A percentile compares a stretch with the other conserved stretches of the same genome.
These are phyloP conservation scores for Danaus melanippus DNA, from an alignment of 1,140 invertebrate species.

Conservation along the genomic window DNA sequence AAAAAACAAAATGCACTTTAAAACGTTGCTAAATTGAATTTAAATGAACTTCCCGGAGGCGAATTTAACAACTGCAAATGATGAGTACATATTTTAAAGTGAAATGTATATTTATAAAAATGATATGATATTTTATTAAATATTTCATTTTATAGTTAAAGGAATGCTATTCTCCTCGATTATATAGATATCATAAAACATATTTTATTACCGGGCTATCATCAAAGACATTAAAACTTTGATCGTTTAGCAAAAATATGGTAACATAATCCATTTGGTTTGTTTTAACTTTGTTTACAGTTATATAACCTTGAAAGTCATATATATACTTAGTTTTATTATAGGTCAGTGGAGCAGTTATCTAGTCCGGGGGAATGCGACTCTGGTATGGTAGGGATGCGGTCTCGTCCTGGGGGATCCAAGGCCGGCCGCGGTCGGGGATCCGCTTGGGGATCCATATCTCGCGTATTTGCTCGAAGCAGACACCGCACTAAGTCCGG, in stretches of 20 bases:
- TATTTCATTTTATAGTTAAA: too few species aligned
- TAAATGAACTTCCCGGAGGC: constrained; percentile 15
- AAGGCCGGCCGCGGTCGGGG: constrained; percentile 73
- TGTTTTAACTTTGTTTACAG: too few species aligned
- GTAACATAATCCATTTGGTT: too few species aligned
- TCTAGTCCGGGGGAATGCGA: constrained; percentile 77
- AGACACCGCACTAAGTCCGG: constrained; percentile 83
- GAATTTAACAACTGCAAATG: constrained; percentile 13
- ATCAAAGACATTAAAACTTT: too few species aligned
- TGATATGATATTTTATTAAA: too few species aligned
- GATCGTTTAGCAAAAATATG: too few species aligned
- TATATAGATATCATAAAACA: too few species aligned
- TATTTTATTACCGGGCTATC: too few species aligned
- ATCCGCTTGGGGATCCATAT: constrained; percentile 85
- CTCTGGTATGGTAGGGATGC: constrained; percentile 50
- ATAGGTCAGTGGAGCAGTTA: constrained; percentile 84
- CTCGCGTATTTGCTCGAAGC: constrained; percentile 87
- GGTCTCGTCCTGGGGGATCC: constrained; percentile 46
- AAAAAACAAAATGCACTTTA: constrained; percentile 7
- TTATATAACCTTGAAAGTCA: too few species aligned
- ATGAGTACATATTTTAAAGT: constrained; percentile 9
- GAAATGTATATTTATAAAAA: neutral
- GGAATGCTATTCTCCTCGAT: too few species aligned
- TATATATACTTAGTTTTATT: too few species aligned
- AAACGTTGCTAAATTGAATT: constrained; percentile 16